A percentile compares a stretch with the other conserved stretches of the same genome.
Evolutionary conservation across 2,113 vertebrate genomes (phyloP).

Genomic region (Sylvilagus bachmani): DNA sequence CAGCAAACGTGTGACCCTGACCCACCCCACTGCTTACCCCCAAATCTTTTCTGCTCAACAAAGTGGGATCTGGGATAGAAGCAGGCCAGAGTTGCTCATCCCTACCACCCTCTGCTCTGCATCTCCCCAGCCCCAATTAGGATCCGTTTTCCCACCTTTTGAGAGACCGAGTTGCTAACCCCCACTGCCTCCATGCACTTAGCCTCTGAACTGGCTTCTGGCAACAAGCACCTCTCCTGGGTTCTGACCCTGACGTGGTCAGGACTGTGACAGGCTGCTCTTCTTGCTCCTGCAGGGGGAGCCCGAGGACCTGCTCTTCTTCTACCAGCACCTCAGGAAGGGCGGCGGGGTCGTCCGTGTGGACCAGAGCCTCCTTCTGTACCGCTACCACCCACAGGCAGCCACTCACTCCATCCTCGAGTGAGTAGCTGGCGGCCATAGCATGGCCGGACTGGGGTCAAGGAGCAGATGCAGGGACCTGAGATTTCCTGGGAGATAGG

Average conservation of each 20-base stretch:
- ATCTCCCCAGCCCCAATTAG: fast-evolving
- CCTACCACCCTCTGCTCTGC: too few relatives aligned
- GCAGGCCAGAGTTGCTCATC: not conserved
- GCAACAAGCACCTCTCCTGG: not conserved
- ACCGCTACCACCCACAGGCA: conserved; percentile 94
- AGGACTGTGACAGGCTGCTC: too few relatives aligned
- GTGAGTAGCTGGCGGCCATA: conserved; percentile 86
- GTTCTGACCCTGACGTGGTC: not conserved
- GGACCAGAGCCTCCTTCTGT: conserved; percentile 92
- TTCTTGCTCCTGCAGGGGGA: conserved; percentile 89
- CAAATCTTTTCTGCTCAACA: not conserved
- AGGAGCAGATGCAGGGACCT: too few relatives aligned
- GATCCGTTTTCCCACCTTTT: not conserved
- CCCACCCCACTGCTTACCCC: not conserved
- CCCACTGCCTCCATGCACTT: not conserved
- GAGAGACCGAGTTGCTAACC: not conserved
- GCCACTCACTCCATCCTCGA: conserved; percentile 93
- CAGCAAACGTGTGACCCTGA: not conserved
- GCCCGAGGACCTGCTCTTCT: conserved; percentile 97
- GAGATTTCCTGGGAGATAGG: too few relatives aligned
- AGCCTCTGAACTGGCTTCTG: not conserved
- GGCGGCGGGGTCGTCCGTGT: conserved; percentile 91
- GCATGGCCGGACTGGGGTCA: too few relatives aligned
- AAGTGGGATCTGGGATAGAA: too few relatives aligned
- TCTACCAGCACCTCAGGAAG: conserved; percentile 93